Evolutionary conservation across 2,888 invertebrate genomes (phyloP).

Genomic region (Protonemura montana): DNA sequence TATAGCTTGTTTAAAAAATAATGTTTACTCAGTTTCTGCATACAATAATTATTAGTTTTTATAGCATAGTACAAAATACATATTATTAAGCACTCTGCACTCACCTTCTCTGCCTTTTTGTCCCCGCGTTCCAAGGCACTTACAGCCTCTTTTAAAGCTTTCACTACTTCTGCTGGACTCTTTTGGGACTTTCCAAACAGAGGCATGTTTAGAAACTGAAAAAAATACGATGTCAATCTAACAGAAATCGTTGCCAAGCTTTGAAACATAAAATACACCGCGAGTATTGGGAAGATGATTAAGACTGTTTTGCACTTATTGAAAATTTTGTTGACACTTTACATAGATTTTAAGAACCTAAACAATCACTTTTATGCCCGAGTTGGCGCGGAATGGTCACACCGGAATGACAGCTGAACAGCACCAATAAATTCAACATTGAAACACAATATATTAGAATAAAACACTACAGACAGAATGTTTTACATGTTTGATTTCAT

Average conservation of each 20-base stretch:
- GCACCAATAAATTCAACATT: not conserved
- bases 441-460: not conserved
- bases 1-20: not conserved
- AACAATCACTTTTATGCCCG: not conserved
- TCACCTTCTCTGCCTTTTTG: conserved; percentile 92
- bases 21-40: no score
- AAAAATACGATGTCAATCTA: not conserved
- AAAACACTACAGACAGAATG: not conserved
- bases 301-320: not conserved
- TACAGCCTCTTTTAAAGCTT: conserved; percentile 89
- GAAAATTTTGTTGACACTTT: not conserved
- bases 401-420: not conserved
- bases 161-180: conserved; percentile 97
- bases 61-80: no score
- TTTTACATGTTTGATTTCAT: not conserved
- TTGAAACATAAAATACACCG: no score
- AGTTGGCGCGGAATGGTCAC: not conserved
- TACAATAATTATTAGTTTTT: no score
- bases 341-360: not conserved
- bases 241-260: not conserved
- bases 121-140: conserved; percentile 92
- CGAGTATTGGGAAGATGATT: not conserved
- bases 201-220: conserved; percentile 70
- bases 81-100: conserved; percentile 47
- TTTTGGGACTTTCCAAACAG: conserved; percentile 98